Conservation (phyloP, 2,797 vertebrate species). For the Syngnathus rostellatus region DNA sequence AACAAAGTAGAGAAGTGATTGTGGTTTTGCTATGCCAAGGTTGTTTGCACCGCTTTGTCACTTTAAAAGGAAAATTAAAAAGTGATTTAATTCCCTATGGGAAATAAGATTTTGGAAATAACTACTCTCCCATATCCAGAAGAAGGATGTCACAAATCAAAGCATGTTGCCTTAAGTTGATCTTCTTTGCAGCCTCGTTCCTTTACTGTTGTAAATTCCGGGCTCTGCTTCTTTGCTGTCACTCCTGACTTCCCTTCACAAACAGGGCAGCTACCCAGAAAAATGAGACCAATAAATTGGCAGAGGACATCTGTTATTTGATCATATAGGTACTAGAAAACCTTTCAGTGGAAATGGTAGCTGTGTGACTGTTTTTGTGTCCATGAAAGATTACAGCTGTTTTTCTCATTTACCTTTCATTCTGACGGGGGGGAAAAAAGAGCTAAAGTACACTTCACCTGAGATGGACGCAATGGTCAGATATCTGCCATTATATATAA, state of each 20-base stretch:
- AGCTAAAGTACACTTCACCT: slow-evolving; percentile 52
- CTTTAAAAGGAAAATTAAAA: slow-evolving; percentile 7
- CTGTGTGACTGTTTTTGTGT: slow-evolving; percentile 33
- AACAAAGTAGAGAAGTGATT: not conserved
- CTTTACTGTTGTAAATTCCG: slow-evolving; percentile 9
- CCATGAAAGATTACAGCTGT: slow-evolving; percentile 44
- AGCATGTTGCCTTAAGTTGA: slow-evolving; percentile 21
- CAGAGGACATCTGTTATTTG: slow-evolving; percentile 37
- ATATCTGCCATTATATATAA: slow-evolving; percentile 33
- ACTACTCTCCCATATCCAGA: slow-evolving; percentile 8
- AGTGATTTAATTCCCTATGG: slow-evolving; percentile 12
- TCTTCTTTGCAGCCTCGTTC: slow-evolving; percentile 14
- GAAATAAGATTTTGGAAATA: slow-evolving; percentile 1
- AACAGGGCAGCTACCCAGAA: slow-evolving; percentile 23
- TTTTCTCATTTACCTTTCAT: slow-evolving; percentile 43
- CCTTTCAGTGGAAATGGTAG: slow-evolving; percentile 37
- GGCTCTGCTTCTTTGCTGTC: slow-evolving; percentile 2
- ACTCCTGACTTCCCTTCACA: slow-evolving; percentile 13
- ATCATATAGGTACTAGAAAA: slow-evolving; percentile 16
- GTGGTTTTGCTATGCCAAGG: not conserved
- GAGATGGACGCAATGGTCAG: slow-evolving; percentile 31
- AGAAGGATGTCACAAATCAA: slow-evolving; percentile 30
- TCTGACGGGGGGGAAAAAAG: slow-evolving; percentile 38
- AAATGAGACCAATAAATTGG: slow-evolving; percentile 27
- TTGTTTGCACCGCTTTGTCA: slow-evolving; percentile 11